Evolutionary conservation across 92 coral and sea anemone genomes (phyloP), one percentile per base, ranked within the genome.

Genomic region (Phymanthus crucifer): DNA sequence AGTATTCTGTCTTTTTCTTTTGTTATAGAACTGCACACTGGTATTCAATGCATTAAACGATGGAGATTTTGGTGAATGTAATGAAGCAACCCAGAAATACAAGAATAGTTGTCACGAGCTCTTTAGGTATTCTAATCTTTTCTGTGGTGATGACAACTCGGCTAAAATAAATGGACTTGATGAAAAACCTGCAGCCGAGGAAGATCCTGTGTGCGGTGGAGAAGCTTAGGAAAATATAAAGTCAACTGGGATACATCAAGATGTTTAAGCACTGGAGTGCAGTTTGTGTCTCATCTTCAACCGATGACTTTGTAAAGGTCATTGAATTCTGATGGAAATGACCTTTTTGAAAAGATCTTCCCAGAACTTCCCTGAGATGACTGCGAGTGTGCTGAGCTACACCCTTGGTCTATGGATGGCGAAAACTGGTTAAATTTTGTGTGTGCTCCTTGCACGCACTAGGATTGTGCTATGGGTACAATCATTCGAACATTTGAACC

Each of bases 51-150:
- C 99, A 31, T 77, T 96, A 29, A 76, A 83, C 67, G 93, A 85
- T 11, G 99, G 95, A 23, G 83, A 91, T n/a, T 96, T 96, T 74
- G 99, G 99, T 18, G 91, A 90, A 74, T 96, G 98, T 65, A 88
- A 89, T 40, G 89, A 78, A 54, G 83, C 81, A 24, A 86, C 89
- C 54, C 90, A 87, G 68, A 92, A 90, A 78, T 96, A 93, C 80
- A 85, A 81, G 68, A 90, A 83, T 73, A 86, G 83, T 75, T 96
- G 99, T 75, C 93, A 88, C 75, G 79, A 81, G 83, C 71, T 96
- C 32, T 96, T 93, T 82, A 93, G 92, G 3, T 71, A 77, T 72
- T 93, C 96, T 29, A 71, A 87, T 40, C 84, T 89, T 45, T 96
- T 96, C 78, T 86, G 86, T 74, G 81, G 86, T 31, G 85, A 89